Evolutionary conservation across 2,888 invertebrate species (phyloP).

Genomic region (Cephus sareptanus): DNA sequence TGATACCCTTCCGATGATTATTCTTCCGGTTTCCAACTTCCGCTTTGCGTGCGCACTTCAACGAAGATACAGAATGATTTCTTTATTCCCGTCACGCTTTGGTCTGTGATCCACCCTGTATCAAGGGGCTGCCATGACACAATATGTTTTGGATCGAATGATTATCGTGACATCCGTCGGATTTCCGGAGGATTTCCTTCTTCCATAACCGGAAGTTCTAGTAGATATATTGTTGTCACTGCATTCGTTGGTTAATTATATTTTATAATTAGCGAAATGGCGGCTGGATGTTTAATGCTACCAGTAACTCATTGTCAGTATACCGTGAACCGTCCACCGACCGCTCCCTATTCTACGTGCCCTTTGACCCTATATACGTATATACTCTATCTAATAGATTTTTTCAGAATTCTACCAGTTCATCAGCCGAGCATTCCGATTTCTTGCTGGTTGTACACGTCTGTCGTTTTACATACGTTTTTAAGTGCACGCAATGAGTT

Average conservation of each 20-base stretch:
- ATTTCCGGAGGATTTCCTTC: not conserved
- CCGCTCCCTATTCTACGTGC: not conserved
- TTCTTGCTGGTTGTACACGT: not conserved
- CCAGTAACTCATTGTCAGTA: conserved; percentile 28
- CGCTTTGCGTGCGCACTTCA: not conserved
- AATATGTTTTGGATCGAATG: not conserved
- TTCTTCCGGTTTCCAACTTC: not conserved
- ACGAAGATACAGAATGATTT: not conserved
- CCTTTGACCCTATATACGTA: not conserved
- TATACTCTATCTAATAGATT: not conserved
- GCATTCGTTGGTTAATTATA: conserved; percentile 34
- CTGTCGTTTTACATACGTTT: not conserved
- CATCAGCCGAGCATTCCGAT: not conserved
- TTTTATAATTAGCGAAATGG: conserved; percentile 39
- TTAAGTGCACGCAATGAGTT: not conserved
- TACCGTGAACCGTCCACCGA: not conserved
- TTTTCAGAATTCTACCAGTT: not conserved
- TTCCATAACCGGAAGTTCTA: not conserved
- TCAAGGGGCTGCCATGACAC: not conserved
- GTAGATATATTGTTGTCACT: not conserved
- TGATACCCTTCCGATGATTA: not conserved
- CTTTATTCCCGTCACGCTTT: not conserved
- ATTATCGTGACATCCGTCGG: not conserved
- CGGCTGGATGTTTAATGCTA: conserved; percentile 36
- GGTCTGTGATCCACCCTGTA: not conserved